Conservation (phyloP, 2,888 invertebrate genomes). For the Electrophaes corylata region DNA sequence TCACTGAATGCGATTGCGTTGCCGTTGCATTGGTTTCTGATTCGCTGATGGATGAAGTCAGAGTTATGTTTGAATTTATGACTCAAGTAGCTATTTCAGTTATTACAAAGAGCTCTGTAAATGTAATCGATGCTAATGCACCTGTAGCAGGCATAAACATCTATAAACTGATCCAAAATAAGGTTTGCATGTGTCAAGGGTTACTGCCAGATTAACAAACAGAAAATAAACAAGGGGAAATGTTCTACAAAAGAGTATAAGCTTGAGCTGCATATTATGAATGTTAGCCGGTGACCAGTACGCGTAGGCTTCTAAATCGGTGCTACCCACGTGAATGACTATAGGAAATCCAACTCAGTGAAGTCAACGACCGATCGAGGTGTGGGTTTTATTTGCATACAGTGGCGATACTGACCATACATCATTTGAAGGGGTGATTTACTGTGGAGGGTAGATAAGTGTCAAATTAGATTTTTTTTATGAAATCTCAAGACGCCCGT, state of each 20-base stretch:
- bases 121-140: constrained; percentile 38
- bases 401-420: constrained; percentile 36
- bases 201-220: constrained; percentile 31
- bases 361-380: constrained; percentile 51
- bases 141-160: constrained; percentile 32
- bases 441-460: constrained; percentile 20
- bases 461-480: neutral
- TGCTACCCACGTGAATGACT: constrained; percentile 46
- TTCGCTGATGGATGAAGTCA: constrained; percentile 43
- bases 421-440: constrained; percentile 43
- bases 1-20: constrained; percentile 27
- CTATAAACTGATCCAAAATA: constrained; percentile 22
- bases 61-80: constrained; percentile 41
- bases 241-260: too few species aligned
- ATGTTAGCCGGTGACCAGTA: constrained; percentile 33
- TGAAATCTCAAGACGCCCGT: neutral
- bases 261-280: too few species aligned
- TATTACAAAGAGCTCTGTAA: constrained; percentile 36
- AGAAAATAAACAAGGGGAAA: constrained; percentile 23
- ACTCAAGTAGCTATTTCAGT: constrained; percentile 51
- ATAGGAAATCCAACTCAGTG: constrained; percentile 37
- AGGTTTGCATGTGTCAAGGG: constrained; percentile 36
- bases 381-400: constrained; percentile 45
- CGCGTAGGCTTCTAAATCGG: constrained; percentile 50
- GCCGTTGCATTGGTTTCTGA: constrained; percentile 40